A percentile compares a stretch with the other conserved stretches of the same genome.
phyloP scores from a whole-genome alignment of 1,140 invertebrate species.

The Philotrypesis tridentata region DNA sequence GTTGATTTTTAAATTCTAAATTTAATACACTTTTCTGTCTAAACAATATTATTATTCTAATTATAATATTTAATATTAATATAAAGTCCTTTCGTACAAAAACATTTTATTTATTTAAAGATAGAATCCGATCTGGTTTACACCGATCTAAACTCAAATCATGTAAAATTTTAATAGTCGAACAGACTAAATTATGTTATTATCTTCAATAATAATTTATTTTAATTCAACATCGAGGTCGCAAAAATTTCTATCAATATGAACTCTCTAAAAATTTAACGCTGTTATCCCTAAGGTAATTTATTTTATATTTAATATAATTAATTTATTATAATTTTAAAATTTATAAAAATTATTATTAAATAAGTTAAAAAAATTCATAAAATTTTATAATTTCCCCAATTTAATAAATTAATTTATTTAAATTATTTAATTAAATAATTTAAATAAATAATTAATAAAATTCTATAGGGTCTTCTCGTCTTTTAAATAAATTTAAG shows the following conservation, averaged over 20 bases:
- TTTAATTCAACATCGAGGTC: constrained; percentile 89
- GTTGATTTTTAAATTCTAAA: constrained; percentile 66
- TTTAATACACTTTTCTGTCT: constrained; percentile 78
- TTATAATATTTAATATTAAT: constrained; percentile 68
- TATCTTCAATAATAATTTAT: constrained; percentile 77
- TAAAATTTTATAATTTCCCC: constrained; percentile 71
- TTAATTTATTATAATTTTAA: constrained; percentile 76
- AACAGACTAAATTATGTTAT: constrained; percentile 81
- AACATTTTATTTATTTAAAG: too few species aligned
- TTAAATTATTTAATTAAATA: constrained; percentile 64
- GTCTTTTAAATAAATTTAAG: too few species aligned
- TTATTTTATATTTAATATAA: too few species aligned
- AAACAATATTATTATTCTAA: constrained; percentile 73
- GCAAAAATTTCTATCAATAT: too few species aligned
- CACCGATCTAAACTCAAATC: too few species aligned
- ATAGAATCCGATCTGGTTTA: too few species aligned
- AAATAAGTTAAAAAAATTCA: constrained; percentile 64
- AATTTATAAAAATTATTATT: constrained; percentile 63
- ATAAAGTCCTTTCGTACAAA: constrained; percentile 79
- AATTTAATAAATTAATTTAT: constrained; percentile 67
- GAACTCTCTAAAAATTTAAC: too few species aligned
- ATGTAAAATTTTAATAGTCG: too few species aligned
- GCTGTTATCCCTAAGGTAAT: too few species aligned
- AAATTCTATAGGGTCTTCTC: too few species aligned
- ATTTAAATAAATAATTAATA: constrained; percentile 69